Conservation (phyloP, 2,888 invertebrate genomes). For the Perizoma affinitatum region DNA sequence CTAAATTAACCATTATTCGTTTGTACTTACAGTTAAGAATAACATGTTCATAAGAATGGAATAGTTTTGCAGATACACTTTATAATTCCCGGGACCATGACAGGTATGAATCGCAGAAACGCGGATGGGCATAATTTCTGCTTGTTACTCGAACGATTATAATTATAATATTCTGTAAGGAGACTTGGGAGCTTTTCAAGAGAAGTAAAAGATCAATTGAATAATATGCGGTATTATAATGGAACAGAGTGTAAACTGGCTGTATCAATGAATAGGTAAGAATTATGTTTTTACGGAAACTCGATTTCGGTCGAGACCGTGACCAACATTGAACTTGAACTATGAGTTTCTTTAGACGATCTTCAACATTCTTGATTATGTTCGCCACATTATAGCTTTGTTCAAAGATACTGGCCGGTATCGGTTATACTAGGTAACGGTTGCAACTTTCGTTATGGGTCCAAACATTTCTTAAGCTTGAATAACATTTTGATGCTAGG, state of each 20-base stretch:
- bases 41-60: neutral
- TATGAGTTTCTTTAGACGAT: slow-evolving; percentile 21
- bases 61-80: slow-evolving; percentile 14
- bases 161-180: slow-evolving; percentile 29
- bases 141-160: slow-evolving; percentile 25
- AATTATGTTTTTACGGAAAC: slow-evolving; percentile 36
- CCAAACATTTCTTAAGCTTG: too few species aligned
- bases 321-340: slow-evolving; percentile 51
- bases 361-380: slow-evolving; percentile 16
- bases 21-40: slow-evolving; percentile 6
- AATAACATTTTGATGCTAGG: too few species aligned
- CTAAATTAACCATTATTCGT: slow-evolving; percentile 14
- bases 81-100: slow-evolving; percentile 30
- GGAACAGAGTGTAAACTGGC: slow-evolving; percentile 28
- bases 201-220: slow-evolving; percentile 7
- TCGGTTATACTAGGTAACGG: too few species aligned
- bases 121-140: slow-evolving; percentile 30
- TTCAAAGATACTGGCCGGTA: too few species aligned
- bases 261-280: slow-evolving; percentile 16
- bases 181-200: slow-evolving; percentile 12
- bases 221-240: slow-evolving; percentile 11
- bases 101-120: slow-evolving; percentile 33
- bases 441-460: too few species aligned
- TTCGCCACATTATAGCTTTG: slow-evolving; percentile 1
- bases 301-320: slow-evolving; percentile 43